Base-by-base conservation (phyloP, 2,888 invertebrate species). In the Zygothrica quintamaculata region DNA sequence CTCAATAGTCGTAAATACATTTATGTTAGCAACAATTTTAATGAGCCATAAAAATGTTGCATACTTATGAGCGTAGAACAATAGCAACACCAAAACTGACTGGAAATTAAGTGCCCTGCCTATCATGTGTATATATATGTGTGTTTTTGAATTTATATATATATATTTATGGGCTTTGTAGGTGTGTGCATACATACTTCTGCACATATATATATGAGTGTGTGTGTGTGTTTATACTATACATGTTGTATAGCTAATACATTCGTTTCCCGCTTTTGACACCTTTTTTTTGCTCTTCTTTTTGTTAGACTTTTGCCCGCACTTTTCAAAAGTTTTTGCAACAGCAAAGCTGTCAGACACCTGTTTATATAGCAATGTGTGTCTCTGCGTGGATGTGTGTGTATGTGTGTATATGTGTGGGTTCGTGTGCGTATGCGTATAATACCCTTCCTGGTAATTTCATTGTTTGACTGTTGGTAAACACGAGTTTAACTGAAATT, bases 11-110 rank as follows among this genome's bases (percentile, higher is more conserved):
- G 47, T 60, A 73, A 60, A 56, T 67, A 73, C 61, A 67, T 59
- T 59, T 43, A 65, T 46, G 74, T 43, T 59, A 18, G 67, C 69
- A 67, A 60, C 60, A 60, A 50, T 74, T 74, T 74, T 84, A 78
- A 81, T 80, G 84, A 81, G 78, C 78, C 51, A 81, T 81, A 81
- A 78, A 77, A 77, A 70, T 77, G 71, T 77, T 84, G 81, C 84
- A 74, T 64, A 74, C 81, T 80, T 77, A 57, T 68, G 57, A 65
- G 77, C 69, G 61, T 62, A 46, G 33, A 25, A 33, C 33, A 57
- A 40, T 33, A 33, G 44, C 42, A 73, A 9, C 48, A 31, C 11
- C 37, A 59, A 46, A 44, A 46, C n/a, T 33, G 36, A 31, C 56
- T 64, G 50, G 52, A 71, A 77, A 69, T 74, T 77, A 62, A 56